These are phyloP conservation scores for Drosophila orena DNA, from an alignment of 1,140 invertebrate species.

Conservation along the genomic window DNA sequence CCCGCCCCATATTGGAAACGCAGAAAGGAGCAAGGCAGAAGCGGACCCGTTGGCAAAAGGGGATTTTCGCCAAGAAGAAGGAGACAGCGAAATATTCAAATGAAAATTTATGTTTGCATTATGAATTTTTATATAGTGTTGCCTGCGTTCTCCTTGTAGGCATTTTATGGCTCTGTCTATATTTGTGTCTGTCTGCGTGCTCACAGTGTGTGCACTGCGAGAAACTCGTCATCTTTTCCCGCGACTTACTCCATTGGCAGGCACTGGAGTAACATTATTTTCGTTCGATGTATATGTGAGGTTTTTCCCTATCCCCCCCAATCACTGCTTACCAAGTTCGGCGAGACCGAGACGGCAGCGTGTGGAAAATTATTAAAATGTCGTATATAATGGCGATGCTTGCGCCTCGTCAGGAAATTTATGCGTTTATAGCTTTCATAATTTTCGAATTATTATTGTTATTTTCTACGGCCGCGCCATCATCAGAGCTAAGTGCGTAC, in stretches of 20 bases:
- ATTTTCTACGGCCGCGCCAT: constrained; percentile 50
- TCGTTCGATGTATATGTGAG: constrained; percentile 22
- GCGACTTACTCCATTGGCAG: too few relatives aligned
- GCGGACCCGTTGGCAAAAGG: constrained; percentile 19
- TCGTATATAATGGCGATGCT: constrained; percentile 78
- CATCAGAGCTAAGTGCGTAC: constrained; percentile 70
- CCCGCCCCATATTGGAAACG: constrained; percentile 3
- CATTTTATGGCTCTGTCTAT: constrained; percentile 76
- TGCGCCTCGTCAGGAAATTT: constrained; percentile 65
- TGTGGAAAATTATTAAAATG: constrained; percentile 84
- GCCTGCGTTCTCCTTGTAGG: constrained; percentile 59
- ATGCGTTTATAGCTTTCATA: constrained; percentile 82
- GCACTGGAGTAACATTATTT: not conserved
- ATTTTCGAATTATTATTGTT: constrained; percentile 82
- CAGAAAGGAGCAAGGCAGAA: constrained; percentile 13
- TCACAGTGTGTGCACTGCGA: constrained; percentile 3
- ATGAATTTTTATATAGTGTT: constrained; percentile 85
- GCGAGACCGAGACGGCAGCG: constrained; percentile 59
- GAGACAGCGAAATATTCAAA: constrained; percentile 84
- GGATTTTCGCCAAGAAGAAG: constrained; percentile 62
- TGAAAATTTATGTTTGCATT: constrained; percentile 85
- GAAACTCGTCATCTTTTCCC: not conserved
- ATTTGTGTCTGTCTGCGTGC: constrained; percentile 25
- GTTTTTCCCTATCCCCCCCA: constrained; percentile 9
- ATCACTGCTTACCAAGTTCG: constrained; percentile 31